Evolutionary conservation across 1,140 invertebrate genomes (phyloP).

Genomic region (Contarinia nasturtii): DNA sequence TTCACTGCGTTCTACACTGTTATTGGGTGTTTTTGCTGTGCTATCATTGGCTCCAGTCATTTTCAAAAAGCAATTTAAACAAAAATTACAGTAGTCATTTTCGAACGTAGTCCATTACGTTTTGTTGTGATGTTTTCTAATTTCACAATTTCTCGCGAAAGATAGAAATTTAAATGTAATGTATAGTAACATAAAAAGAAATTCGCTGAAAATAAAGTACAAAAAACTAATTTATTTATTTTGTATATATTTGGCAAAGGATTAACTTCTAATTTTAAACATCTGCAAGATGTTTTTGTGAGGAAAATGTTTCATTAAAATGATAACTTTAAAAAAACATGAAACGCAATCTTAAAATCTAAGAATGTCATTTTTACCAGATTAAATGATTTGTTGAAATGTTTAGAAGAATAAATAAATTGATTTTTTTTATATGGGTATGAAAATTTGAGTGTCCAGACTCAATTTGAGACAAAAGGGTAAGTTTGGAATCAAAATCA

Average conservation of each 20-base stretch:
- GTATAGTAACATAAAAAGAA: neutral
- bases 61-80: constrained; percentile 63
- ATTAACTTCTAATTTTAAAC: neutral
- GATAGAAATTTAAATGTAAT: neutral
- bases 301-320: neutral
- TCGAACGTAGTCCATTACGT: neutral
- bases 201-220: neutral
- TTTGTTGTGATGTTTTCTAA: neutral
- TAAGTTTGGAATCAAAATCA: no score
- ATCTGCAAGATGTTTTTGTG: neutral
- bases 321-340: neutral
- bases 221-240: neutral
- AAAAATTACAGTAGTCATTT: constrained; percentile 52
- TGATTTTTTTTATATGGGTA: no score
- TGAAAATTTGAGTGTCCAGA: no score
- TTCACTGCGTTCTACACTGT: constrained; percentile 67
- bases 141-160: neutral
- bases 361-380: neutral
- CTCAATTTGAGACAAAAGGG: no score
- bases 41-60: constrained; percentile 81
- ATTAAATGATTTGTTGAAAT: neutral
- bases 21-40: constrained; percentile 56
- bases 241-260: neutral
- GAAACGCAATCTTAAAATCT: neutral
- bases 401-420: no score